Evolutionary conservation across 2,888 invertebrate genomes (phyloP).

Genomic region (Tetranychus piercei): DNA sequence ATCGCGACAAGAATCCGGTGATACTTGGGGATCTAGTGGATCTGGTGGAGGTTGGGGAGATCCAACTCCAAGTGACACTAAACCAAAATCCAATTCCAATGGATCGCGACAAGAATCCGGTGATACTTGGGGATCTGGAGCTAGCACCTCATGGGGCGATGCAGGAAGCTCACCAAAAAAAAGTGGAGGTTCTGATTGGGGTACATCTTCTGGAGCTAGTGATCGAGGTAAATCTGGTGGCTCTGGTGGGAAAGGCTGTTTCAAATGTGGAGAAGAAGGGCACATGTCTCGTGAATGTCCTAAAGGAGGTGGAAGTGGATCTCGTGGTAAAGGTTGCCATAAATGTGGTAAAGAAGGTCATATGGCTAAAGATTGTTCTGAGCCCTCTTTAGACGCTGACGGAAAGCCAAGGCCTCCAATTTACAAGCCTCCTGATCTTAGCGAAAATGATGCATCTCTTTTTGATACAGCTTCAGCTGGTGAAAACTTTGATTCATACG

Average conservation of each 20-base stretch:
- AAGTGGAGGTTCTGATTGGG: slow-evolving; percentile 13
- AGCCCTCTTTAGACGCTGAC: slow-evolving; percentile 17
- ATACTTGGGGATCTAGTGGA: slow-evolving; percentile 10
- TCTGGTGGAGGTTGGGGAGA: not conserved
- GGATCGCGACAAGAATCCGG: not conserved
- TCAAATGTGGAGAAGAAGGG: slow-evolving; percentile 11
- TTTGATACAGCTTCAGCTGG: slow-evolving; percentile 54
- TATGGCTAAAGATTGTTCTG: slow-evolving; percentile 17
- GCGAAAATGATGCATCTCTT: slow-evolving; percentile 47
- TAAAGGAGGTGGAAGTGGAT: slow-evolving; percentile 17
- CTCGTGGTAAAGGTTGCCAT: slow-evolving; percentile 13
- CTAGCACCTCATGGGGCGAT: slow-evolving; percentile 9
- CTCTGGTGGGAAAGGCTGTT: slow-evolving; percentile 7
- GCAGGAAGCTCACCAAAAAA: not conserved
- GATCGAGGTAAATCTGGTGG: slow-evolving; percentile 3
- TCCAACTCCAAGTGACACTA: too few relatives aligned
- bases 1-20: not conserved
- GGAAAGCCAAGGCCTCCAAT: slow-evolving; percentile 25
- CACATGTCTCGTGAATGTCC: slow-evolving; percentile 2
- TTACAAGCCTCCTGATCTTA: slow-evolving; percentile 57
- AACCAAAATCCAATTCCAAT: not conserved
- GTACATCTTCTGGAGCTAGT: slow-evolving; percentile 9
- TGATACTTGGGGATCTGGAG: slow-evolving; percentile 7
- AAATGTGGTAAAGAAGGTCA: slow-evolving; percentile 20
- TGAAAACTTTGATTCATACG: slow-evolving; percentile 76